Evolutionary conservation across 2,113 vertebrate genomes (phyloP).

Genomic region (Stigmatopora argus): DNA sequence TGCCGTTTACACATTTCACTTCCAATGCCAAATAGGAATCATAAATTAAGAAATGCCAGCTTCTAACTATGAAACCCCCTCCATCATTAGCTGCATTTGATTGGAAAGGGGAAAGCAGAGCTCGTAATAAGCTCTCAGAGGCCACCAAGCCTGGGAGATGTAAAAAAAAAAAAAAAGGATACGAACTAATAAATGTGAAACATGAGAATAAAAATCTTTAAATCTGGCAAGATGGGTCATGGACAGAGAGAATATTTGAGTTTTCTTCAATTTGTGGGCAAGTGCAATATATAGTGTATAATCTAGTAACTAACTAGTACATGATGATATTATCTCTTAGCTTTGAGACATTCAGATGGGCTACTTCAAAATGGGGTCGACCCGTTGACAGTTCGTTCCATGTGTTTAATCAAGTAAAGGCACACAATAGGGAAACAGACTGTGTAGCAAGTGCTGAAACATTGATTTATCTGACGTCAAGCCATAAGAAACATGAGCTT

Average conservation of each 20-base stretch:
- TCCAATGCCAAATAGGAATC: conserved; percentile 56
- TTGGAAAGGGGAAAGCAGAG: conserved; percentile 54
- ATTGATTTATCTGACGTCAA: conserved; percentile 43
- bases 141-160: conserved; percentile 31
- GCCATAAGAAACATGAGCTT: conserved; percentile 31
- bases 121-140: conserved; percentile 52
- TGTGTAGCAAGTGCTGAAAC: conserved; percentile 49
- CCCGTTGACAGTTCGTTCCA: conserved; percentile 51
- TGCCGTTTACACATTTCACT: conserved; percentile 34
- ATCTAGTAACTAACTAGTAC: neutral
- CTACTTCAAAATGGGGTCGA: neutral
- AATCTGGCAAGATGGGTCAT: neutral
- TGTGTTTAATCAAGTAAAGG: conserved; percentile 61
- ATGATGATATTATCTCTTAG: neutral
- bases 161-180: neutral
- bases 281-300: too few relatives aligned
- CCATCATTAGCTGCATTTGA: conserved; percentile 62
- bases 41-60: conserved; percentile 37
- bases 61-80: conserved; percentile 61
- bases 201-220: neutral
- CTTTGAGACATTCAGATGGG: neutral
- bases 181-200: neutral
- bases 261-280: too few relatives aligned
- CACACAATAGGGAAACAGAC: conserved; percentile 40
- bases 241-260: too few relatives aligned